A percentile compares a stretch with the other conserved stretches of the same genome.
phyloP scores from a whole-genome alignment of 2,888 invertebrate species.

The Icerya purchasi region DNA sequence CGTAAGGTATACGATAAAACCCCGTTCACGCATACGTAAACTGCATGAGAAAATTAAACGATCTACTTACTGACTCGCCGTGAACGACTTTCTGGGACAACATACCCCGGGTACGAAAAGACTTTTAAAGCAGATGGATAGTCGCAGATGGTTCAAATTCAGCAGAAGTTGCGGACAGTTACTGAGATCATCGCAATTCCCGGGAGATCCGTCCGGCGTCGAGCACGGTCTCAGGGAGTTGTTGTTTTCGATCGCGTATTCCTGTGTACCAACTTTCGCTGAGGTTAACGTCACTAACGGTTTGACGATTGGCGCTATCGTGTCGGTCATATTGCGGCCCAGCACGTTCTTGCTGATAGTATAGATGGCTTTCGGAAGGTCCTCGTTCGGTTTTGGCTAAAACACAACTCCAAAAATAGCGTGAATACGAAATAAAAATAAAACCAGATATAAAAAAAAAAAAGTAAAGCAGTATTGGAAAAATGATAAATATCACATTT shows the following conservation, averaged over 20 bases:
- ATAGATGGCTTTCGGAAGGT: conserved; percentile 50
- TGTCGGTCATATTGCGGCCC: conserved; percentile 56
- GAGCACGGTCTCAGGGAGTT: conserved; percentile 42
- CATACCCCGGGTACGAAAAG: conserved; percentile 81
- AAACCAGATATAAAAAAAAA: too few species aligned
- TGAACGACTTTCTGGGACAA: conserved; percentile 35
- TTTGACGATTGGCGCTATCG: conserved; percentile 50
- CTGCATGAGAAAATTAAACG: too few species aligned
- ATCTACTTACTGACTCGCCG: background rate
- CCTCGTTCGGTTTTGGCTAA: conserved; percentile 29
- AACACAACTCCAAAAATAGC: background rate
- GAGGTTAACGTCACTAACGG: conserved; percentile 24
- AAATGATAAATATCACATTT: too few species aligned
- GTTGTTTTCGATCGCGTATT: conserved; percentile 12
- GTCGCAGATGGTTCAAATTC: conserved; percentile 56
- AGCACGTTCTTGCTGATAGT: conserved; percentile 61
- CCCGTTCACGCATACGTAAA: too few species aligned
- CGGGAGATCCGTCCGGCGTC: conserved; percentile 56
- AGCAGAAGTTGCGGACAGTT: conserved; percentile 67
- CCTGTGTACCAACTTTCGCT: conserved; percentile 19
- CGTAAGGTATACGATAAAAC: too few species aligned
- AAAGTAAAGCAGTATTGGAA: too few species aligned
- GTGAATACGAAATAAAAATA: background rate
- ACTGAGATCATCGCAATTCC: conserved; percentile 68
- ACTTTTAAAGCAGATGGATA: conserved; percentile 76